Percentiles rank a stretch among this genome's conserved stretches.
Conservation (phyloP, 1,140 invertebrate species). For the Cheumatopsyche charites region DNA sequence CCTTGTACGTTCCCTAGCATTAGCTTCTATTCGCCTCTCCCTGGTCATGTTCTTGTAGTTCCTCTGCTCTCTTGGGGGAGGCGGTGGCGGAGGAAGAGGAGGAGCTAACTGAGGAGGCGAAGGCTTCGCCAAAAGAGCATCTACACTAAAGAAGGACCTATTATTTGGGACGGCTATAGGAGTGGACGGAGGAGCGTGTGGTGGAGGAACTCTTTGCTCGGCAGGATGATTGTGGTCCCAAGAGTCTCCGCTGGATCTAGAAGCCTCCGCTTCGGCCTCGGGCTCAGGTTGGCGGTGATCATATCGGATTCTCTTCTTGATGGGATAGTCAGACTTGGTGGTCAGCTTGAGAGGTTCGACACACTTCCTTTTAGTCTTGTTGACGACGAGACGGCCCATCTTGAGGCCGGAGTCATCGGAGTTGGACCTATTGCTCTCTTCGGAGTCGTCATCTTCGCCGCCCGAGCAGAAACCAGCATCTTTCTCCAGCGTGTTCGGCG, state of each 20-base stretch:
- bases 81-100: constrained; percentile 44
- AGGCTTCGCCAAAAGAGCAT: constrained; percentile 53
- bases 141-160: constrained; percentile 53
- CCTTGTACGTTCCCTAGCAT: constrained; percentile 87
- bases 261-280: constrained; percentile 53
- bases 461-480: constrained; percentile 77
- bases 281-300: constrained; percentile 46
- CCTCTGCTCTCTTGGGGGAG: constrained; percentile 69
- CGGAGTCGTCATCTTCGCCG: constrained; percentile 71
- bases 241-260: constrained; percentile 55
- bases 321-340: constrained; percentile 44
- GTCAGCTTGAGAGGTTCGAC: constrained; percentile 70
- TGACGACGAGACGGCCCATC: constrained; percentile 67
- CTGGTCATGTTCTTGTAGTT: constrained; percentile 96
- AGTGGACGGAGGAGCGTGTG: constrained; percentile 51
- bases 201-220: constrained; percentile 49
- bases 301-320: constrained; percentile 71
- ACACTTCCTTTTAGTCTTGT: constrained; percentile 73
- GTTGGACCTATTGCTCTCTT: constrained; percentile 67
- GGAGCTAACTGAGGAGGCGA: constrained; percentile 50
- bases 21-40: constrained; percentile 90
- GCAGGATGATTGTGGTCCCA: constrained; percentile 53
- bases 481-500: constrained; percentile 57
- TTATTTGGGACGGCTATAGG: constrained; percentile 53
- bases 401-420: constrained; percentile 78